A percentile compares a stretch with the other conserved stretches of the same genome.
phyloP scores from a whole-genome alignment of 2,113 vertebrate genomes.

The Periophthalmus modestus region DNA sequence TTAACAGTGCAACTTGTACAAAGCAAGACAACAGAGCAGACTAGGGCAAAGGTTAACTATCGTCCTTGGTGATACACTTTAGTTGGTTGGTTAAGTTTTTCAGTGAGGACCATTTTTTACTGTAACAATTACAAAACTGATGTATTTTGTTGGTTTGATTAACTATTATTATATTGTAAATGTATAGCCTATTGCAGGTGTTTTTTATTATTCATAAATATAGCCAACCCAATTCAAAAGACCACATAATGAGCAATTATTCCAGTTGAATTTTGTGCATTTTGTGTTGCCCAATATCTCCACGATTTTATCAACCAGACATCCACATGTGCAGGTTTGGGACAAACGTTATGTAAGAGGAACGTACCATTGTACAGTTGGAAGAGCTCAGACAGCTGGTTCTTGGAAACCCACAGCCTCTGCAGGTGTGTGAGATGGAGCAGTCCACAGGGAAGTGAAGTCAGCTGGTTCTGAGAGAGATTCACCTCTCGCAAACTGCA shows the following conservation, averaged over 20 bases:
- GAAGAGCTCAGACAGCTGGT: slow-evolving; percentile 85
- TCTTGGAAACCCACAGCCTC: slow-evolving; percentile 85
- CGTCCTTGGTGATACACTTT: not conserved
- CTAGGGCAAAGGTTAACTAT: not conserved
- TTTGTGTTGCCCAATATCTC: too few relatives aligned
- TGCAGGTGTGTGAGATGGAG: slow-evolving; percentile 87
- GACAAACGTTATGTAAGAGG: not conserved
- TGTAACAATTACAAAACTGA: too few relatives aligned
- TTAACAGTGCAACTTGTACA: not conserved
- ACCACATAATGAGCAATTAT: too few relatives aligned
- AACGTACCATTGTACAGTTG: slow-evolving; percentile 84
- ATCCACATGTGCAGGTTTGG: too few relatives aligned
- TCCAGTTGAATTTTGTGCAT: too few relatives aligned
- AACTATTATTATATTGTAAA: too few relatives aligned
- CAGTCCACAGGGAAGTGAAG: slow-evolving; percentile 83
- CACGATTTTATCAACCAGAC: not conserved
- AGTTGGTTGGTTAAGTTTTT: not conserved
- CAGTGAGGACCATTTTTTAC: too few relatives aligned
- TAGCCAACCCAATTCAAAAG: too few relatives aligned
- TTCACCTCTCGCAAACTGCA: slow-evolving; percentile 83
- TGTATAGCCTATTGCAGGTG: too few relatives aligned
- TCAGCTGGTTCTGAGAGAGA: slow-evolving; percentile 87
- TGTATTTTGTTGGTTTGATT: too few relatives aligned
- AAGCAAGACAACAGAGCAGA: not conserved
- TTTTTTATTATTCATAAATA: too few relatives aligned